Evolutionary conservation across 1,140 invertebrate species (phyloP), one percentile per base, ranked within the genome.

Genomic region (Elysia chlorotica): DNA sequence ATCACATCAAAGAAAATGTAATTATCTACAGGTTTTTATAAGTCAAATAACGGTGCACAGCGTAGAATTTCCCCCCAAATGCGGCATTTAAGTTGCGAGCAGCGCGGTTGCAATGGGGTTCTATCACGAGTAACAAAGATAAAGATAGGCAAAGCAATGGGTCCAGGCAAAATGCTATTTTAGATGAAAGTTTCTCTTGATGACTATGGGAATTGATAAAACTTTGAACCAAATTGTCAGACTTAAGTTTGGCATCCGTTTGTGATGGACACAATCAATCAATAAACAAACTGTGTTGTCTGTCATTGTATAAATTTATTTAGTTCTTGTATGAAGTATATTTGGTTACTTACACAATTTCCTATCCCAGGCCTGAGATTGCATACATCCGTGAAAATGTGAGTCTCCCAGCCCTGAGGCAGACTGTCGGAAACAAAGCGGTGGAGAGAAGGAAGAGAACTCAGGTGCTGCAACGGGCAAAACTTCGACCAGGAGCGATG

Each of bases 391-490:
- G 77, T 74, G 86, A 87, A 38, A 81, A 72, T 21, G 76, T 84
- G 10, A 80, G 80, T 48, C 75, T 87, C 0, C 86, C 86, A 30
- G 83, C 86, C 0, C 73, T 87, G 28, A 85, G 83, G 63, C 83
- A 86, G 73, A 87, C 84, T 21, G 76, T 87, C 1, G 82, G 86
- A 63, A 87, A 86, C 75, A 81, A 82, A 56, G 85, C 84, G 19
- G 77, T 83, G 21, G 86, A 87, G 65, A 63, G 86, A 37, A 77
- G 81, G 72, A 86, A 86, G 73, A 56, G 85, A 35, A 85, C 86
- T 28, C 85, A 86, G 74, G 82, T 85, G 30, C 74, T 87, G n/a
- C 86, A 87, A 77, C 86, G 85, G 75, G 81, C 83, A 36, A 78
- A 83, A 35, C 66, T 83, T 35, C 76, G 78, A 48, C 38, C 56